Conservation (phyloP, 2,888 invertebrate species). For the Sphaeridia pumilis region DNA sequence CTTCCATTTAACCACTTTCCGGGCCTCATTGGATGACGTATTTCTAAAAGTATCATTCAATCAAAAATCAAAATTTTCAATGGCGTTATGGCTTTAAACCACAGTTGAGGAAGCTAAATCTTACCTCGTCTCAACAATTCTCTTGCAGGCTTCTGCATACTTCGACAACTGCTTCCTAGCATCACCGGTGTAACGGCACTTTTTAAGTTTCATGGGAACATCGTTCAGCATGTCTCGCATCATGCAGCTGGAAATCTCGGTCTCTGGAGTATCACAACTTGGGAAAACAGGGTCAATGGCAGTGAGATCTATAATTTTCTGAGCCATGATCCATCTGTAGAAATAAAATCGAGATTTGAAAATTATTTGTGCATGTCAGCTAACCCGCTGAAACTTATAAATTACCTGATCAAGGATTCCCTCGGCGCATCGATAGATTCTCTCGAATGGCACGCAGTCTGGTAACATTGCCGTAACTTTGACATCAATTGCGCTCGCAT, state of each 20-base stretch:
- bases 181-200: slow-evolving; percentile 90
- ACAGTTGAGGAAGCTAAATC: background rate
- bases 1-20: slow-evolving; percentile 97
- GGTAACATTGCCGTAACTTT: slow-evolving; percentile 80
- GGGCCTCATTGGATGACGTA: slow-evolving; percentile 70
- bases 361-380: background rate
- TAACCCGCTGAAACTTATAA: background rate
- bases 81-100: background rate
- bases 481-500: slow-evolving; percentile 66
- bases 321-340: slow-evolving; percentile 77
- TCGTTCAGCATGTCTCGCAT: slow-evolving; percentile 97
- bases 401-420: slow-evolving; percentile 72
- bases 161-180: slow-evolving; percentile 84
- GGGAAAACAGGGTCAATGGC: slow-evolving; percentile 85
- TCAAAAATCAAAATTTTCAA: background rate
- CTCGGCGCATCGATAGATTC: slow-evolving; percentile 87
- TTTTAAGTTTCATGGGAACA: slow-evolving; percentile 88
- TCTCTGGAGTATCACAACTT: slow-evolving; percentile 77
- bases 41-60: slow-evolving; percentile 49
- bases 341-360: background rate
- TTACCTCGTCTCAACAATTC: slow-evolving; percentile 77
- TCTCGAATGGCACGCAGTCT: slow-evolving; percentile 84
- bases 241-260: slow-evolving; percentile 72
- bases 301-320: slow-evolving; percentile 70
- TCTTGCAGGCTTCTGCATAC: slow-evolving; percentile 93